phyloP scores from a whole-genome alignment of 2,113 vertebrate species.

The Sterrhoptilus dennistouni region DNA sequence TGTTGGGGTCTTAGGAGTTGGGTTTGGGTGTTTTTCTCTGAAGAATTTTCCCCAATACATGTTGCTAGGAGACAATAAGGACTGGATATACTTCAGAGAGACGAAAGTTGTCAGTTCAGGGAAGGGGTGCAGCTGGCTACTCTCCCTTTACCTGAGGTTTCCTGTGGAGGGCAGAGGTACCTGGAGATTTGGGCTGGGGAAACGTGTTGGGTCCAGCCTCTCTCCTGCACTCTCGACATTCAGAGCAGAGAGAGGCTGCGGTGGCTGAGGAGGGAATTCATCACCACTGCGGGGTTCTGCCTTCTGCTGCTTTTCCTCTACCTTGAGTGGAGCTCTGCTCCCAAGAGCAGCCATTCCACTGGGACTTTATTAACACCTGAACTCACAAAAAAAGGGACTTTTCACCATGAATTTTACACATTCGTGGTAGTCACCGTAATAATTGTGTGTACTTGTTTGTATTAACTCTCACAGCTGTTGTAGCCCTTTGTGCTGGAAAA shows the following conservation, averaged over 20 bases:
- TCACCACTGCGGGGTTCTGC: no score
- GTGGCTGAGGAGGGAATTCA: neutral
- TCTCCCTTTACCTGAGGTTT: neutral
- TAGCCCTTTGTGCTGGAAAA: neutral
- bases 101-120: neutral
- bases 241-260: no score
- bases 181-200: neutral
- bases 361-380: neutral
- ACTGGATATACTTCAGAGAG: neutral
- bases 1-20: neutral
- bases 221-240: no score
- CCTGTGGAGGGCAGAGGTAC: neutral
- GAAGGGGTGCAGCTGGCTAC: no score
- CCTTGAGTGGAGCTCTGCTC: neutral
- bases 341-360: rapidly evolving
- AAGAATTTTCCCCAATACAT: neutral
- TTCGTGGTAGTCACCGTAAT: neutral
- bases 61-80: neutral
- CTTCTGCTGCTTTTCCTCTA: neutral
- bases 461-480: neutral
- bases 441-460: neutral
- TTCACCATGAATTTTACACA: no score
- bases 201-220: neutral
- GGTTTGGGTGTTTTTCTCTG: neutral
- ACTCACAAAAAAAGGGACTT: neutral